phyloP scores from a whole-genome alignment of 2,797 vertebrate genomes.

The Galagoides demidoff region DNA sequence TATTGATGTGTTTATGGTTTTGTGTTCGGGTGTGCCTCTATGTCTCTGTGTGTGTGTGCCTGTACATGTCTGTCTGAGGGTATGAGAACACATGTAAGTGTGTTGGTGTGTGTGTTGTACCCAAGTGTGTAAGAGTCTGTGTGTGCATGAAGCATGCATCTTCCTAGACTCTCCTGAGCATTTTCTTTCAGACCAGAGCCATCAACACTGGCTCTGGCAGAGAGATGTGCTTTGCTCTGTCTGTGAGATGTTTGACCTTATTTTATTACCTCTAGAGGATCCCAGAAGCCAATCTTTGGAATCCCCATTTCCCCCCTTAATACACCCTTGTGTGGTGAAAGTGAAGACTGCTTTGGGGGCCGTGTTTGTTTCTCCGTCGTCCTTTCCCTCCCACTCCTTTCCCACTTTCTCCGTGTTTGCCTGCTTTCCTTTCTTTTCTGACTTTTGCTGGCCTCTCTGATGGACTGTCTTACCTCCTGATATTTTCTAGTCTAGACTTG shows the following conservation, averaged over 20 bases:
- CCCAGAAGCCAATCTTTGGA: background rate
- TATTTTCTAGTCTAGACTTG: background rate
- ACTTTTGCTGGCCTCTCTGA: background rate
- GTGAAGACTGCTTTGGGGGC: background rate
- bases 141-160: background rate
- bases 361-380: background rate
- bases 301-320: background rate
- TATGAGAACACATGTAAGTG: background rate
- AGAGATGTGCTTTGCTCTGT: background rate
- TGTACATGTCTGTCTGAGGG: background rate
- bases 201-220: rapidly evolving
- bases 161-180: background rate
- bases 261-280: background rate
- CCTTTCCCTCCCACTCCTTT: background rate
- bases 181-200: background rate
- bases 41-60: background rate
- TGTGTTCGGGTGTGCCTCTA: background rate
- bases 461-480: too few species aligned
- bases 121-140: background rate
- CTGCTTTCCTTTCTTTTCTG: background rate
- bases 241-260: background rate
- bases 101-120: background rate
- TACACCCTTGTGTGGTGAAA: background rate
- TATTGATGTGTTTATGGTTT: background rate
- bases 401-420: background rate